Base-by-base conservation (phyloP, 2,888 invertebrate species). In the Harpalus rufipes region DNA sequence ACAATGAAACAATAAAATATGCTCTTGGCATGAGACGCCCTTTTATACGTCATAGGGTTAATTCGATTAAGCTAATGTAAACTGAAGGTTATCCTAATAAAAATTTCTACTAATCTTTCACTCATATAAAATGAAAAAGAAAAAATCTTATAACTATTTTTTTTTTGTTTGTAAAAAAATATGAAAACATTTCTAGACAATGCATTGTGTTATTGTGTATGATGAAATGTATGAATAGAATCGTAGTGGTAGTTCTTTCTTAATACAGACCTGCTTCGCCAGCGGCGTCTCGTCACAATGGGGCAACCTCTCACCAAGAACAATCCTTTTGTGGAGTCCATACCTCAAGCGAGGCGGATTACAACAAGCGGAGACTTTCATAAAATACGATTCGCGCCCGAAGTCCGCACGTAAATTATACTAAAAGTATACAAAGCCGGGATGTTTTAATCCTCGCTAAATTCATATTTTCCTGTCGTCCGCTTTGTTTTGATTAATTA, bases 401-500 rank as follows among this genome's bases (percentile, higher is more conserved):
- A 68, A 14, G 14, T 39, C 68, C 68, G 25, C 12, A 6, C 68
- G 68, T 68, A 68, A 68, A 68, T 68, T 68, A 68, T 7, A 68
- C 68, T 68, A 68, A 68, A 68, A 68, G 68, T 68, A 32, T 68
- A 68, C 68, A 68, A 68, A 39, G 68, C 68, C 8, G 68, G 32
- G 68, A 68, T 68, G 25, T 68, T 68, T 39, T 68, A 68, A 68
- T 68, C 68, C 68, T 1, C n/a, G 39, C 68, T 63, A 68, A 68
- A 68, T 68, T 68, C 68, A 68, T 68, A 68, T 39, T 63, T 63
- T 12, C 63, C 25, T 18, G 7, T 25, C 63, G 18, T 25, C 32
- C 7, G 68, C 68, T 39, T 68, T 68, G 68, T 68, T 68, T 68
- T 68, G 68, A 68, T 68, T 68, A 68, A 68, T 68, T 68, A 68